phyloP scores from a whole-genome alignment of 2,113 vertebrate species.

The Ctenomys sociabilis region DNA sequence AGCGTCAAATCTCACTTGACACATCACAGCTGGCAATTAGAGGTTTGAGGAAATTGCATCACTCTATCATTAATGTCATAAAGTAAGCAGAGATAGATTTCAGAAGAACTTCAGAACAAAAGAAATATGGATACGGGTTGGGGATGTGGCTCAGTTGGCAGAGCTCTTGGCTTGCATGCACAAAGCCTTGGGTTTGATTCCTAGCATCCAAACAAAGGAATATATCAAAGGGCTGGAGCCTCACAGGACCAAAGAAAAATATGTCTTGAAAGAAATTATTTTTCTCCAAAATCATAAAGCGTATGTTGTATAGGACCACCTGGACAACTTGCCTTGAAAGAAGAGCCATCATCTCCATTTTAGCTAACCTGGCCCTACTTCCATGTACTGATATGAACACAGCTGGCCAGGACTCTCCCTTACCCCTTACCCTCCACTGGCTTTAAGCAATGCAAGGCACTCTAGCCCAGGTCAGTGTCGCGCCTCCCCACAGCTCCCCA shows the following conservation, averaged over 20 bases:
- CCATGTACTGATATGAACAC: neutral
- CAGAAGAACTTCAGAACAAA: neutral
- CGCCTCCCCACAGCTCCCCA: neutral
- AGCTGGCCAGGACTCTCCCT: neutral
- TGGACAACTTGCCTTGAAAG: neutral
- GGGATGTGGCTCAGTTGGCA: neutral
- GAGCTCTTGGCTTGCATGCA: neutral
- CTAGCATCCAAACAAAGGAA: neutral
- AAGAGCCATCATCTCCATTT: neutral
- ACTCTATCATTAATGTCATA: neutral
- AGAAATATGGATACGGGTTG: neutral
- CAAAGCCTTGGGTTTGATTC: too few relatives aligned
- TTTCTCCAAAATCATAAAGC: slow-evolving; percentile 34
- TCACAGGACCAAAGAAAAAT: neutral
- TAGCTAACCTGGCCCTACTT: neutral
- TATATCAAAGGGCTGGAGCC: neutral
- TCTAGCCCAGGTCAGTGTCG: neutral
- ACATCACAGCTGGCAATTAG: neutral
- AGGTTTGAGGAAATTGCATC: slow-evolving; percentile 6
- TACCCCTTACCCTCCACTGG: neutral
- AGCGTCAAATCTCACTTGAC: neutral
- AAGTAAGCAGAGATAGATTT: slow-evolving; percentile 30
- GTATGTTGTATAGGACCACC: neutral
- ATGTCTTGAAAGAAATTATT: neutral
- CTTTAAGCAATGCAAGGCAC: neutral